Conservation (phyloP, 2,888 invertebrate species). For the Pandemis heparana region DNA sequence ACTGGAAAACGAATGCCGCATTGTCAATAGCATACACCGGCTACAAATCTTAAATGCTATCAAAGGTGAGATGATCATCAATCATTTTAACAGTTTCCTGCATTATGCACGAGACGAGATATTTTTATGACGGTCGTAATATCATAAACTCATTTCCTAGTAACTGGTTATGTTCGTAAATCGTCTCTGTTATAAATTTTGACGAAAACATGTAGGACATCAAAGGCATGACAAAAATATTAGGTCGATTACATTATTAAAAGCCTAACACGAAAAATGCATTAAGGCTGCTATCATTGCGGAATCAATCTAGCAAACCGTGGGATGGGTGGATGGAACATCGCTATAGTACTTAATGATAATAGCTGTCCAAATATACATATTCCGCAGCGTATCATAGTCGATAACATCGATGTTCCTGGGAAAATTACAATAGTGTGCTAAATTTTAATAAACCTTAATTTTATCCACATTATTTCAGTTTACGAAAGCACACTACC, state of each 20-base stretch:
- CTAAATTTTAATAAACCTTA: neutral
- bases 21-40: conserved; percentile 97
- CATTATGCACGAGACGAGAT: conserved; percentile 41
- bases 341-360: conserved; percentile 17
- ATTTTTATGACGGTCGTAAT: conserved; percentile 47
- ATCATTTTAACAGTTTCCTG: conserved; percentile 44
- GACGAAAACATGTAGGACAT: conserved; percentile 31
- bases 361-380: conserved; percentile 18
- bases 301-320: neutral
- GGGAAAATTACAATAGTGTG: neutral
- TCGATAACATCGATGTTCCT: neutral
- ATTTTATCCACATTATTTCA: conserved; percentile 58
- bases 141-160: conserved; percentile 46
- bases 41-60: conserved; percentile 95
- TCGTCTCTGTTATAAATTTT: conserved; percentile 26
- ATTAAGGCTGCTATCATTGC: conserved; percentile 27
- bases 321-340: conserved; percentile 14
- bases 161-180: conserved; percentile 35
- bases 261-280: conserved; percentile 27
- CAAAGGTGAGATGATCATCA: conserved; percentile 81
- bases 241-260: conserved; percentile 26
- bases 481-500: conserved; percentile 88
- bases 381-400: neutral
- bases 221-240: conserved; percentile 31
- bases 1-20: conserved; percentile 94